These are phyloP conservation scores for Tachypleus tridentatus DNA, from an alignment of 1,140 invertebrate genomes.

Conservation along the genomic window DNA sequence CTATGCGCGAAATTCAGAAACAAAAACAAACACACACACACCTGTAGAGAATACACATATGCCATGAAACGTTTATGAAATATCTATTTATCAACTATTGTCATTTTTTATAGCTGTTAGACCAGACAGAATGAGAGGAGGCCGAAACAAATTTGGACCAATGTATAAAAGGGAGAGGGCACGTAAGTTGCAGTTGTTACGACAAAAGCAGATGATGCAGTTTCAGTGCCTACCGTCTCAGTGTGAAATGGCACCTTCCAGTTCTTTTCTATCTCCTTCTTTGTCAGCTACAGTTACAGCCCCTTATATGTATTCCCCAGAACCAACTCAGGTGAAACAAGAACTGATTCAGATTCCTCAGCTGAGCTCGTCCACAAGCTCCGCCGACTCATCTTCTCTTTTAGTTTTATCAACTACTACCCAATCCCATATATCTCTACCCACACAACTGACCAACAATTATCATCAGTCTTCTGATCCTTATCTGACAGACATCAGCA, in stretches of 20 bases:
- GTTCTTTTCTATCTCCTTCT: too few relatives aligned
- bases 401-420: conserved; percentile 10
- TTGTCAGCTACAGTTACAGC: conserved; percentile 30
- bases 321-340: conserved; percentile 61
- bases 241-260: conserved; percentile 36
- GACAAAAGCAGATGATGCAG: conserved; percentile 62
- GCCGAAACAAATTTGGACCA: conserved; percentile 96
- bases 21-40: too few relatives aligned
- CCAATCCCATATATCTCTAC: too few relatives aligned
- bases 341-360: conserved; percentile 84
- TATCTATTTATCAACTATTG: neutral
- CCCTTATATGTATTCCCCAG: conserved; percentile 33
- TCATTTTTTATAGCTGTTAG: conserved; percentile 62
- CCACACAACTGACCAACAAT: too few relatives aligned
- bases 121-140: conserved; percentile 92
- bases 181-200: conserved; percentile 81
- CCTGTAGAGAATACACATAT: too few relatives aligned
- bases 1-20: too few relatives aligned
- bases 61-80: too few relatives aligned
- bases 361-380: conserved; percentile 58
- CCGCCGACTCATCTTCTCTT: conserved; percentile 12
- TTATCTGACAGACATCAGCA: too few relatives aligned
- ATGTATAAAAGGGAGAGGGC: conserved; percentile 98
- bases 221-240: conserved; percentile 19
- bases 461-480: too few relatives aligned